Base-by-base conservation (phyloP, 2,113 vertebrate species). In the Dasypus novemcinctus region DNA sequence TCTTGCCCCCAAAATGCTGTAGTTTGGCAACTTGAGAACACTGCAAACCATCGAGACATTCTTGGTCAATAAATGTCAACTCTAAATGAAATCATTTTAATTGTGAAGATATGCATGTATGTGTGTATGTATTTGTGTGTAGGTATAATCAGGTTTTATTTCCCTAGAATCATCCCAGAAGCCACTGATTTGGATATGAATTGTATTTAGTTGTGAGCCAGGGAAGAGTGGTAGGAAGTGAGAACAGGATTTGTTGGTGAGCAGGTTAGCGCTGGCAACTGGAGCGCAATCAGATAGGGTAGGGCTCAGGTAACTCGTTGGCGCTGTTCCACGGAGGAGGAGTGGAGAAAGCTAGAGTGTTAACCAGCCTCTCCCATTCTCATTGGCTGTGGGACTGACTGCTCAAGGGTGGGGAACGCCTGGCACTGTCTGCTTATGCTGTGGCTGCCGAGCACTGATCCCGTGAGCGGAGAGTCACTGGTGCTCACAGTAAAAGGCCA, bases 61-160 rank as follows among this genome's bases (percentile, higher is more conserved):
- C 54, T 91, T 86, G 68, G 63, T 78, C 21, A 82, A 66, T 91
- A 91, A n/a, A 88, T 76, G 78, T 25, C 3, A 76, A 81, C 87
- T 43, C n/a, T 81, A 49, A 87, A 18, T 78, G 57, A 75, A 83
- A n/a, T 74, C 14, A 72, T 38, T 82, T 25, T 52, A 41, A 27
- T 74, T 68, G 54, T 21, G 21, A 57, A 57, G 18, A 17, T 54
- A 17, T 57, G 54, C 20, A 57, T 92, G 21, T 59, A 17, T 66
- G 20, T 66, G 23, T n/a, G 6, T 66, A 25, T 49, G 54, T 57
- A 18, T 20, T 17, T 21, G 20, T 57, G 54, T 57, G 54, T 21
- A 20, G 5, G 54, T 57, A 21, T 21, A 21, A 57, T 20, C 54
- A 69, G 14, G 9, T 54, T 63, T 52, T 4, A 9, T 83, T 91